These are phyloP conservation scores for Falco berigora DNA, from an alignment of 2,797 vertebrate genomes.

Conservation along the genomic window DNA sequence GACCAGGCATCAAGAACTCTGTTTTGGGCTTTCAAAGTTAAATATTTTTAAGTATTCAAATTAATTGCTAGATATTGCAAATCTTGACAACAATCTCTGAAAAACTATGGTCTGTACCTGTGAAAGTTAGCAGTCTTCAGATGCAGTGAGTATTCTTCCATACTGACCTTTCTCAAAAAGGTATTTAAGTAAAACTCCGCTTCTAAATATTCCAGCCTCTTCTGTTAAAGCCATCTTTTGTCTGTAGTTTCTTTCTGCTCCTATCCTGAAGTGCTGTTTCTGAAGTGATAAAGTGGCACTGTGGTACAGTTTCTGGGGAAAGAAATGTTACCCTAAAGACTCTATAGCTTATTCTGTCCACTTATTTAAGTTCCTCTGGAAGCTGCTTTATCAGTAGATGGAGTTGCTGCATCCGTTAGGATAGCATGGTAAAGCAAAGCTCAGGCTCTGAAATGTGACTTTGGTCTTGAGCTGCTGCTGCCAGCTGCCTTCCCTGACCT, in stretches of 20 bases:
- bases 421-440: background rate
- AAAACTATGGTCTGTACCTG: background rate
- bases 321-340: background rate
- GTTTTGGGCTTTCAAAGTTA: background rate
- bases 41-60: background rate
- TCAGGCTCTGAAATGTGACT: background rate
- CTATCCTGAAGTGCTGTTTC: background rate
- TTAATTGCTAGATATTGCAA: background rate
- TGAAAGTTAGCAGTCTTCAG: background rate
- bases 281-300: background rate
- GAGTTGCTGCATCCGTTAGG: background rate
- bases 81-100: background rate
- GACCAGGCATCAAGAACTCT: background rate
- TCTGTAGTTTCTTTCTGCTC: background rate
- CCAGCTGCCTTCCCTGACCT: constrained; percentile 6
- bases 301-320: background rate
- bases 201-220: background rate
- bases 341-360: background rate
- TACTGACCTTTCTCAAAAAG: background rate
- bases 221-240: background rate
- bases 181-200: background rate
- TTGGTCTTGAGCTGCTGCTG: background rate
- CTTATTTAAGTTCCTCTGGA: background rate
- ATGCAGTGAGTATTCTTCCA: background rate
- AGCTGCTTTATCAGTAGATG: background rate